phyloP scores from a whole-genome alignment of 2,888 invertebrate species.

The Allygus modestus region DNA sequence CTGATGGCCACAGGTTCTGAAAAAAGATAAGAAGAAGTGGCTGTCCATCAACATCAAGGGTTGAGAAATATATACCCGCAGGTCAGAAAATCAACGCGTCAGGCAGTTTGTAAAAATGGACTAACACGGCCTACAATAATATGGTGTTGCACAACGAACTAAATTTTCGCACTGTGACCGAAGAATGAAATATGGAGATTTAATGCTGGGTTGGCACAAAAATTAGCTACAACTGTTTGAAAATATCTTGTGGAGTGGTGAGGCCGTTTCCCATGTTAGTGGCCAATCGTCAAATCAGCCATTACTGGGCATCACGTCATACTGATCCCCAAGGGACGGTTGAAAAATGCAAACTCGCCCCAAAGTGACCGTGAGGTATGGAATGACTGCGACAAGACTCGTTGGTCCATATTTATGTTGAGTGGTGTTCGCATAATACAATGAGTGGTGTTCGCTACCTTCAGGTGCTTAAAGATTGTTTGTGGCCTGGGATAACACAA shows the following conservation, averaged over 20 bases:
- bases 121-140: not conserved
- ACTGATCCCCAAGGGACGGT: not conserved
- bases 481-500: conserved; percentile 16
- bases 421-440: not conserved
- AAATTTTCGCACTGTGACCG: not conserved
- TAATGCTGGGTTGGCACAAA: not conserved
- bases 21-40: not conserved
- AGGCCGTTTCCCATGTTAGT: not conserved
- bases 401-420: conserved; percentile 23
- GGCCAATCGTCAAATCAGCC: conserved; percentile 1
- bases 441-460: conserved; percentile 44
- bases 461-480: conserved; percentile 15
- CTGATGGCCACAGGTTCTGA: not conserved
- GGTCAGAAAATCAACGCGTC: conserved; percentile 17
- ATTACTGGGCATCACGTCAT: not conserved
- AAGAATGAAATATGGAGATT: conserved; percentile 20
- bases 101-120: conserved; percentile 19
- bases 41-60: not conserved
- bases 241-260: conserved; percentile 1
- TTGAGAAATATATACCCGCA: not conserved
- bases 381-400: conserved; percentile 13
- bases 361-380: conserved; percentile 13
- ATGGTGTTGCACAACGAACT: not conserved
- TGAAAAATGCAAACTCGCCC: conserved; percentile 48
- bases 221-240: not conserved